Percentiles rank a stretch among this genome's conserved stretches.
phyloP scores from a whole-genome alignment of 2,797 vertebrate species.

The Tapera naevia region DNA sequence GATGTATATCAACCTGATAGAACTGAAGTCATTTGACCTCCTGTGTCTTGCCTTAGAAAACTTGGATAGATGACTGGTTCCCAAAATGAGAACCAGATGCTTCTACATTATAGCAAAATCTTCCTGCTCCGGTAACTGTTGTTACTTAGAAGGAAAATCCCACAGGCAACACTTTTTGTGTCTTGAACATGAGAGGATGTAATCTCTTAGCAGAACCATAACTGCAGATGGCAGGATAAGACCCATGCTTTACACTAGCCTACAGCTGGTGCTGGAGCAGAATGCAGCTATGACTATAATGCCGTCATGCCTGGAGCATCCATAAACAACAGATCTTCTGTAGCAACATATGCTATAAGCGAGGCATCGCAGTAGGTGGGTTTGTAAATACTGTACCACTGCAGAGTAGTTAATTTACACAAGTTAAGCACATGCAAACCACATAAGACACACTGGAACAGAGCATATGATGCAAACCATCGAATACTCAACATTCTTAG shows the following conservation, averaged over 20 bases:
- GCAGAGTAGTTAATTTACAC: neutral
- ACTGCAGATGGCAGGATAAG: neutral
- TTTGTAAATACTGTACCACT: neutral
- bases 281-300: neutral
- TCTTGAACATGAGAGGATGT: neutral
- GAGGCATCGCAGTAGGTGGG: neutral
- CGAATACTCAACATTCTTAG: neutral
- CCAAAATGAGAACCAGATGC: constrained; percentile 35
- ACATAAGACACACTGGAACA: neutral
- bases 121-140: neutral
- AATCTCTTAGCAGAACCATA: neutral
- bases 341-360: neutral
- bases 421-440: neutral
- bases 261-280: neutral
- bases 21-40: constrained; percentile 4
- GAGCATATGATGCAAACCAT: neutral
- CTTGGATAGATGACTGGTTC: neutral
- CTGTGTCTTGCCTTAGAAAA: neutral
- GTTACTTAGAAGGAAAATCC: neutral
- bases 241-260: neutral
- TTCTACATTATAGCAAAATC: neutral
- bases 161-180: neutral
- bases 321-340: neutral
- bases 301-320: neutral
- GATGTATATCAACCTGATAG: neutral